Conservation (phyloP, 1,140 invertebrate species). For the Prorops nasuta region DNA sequence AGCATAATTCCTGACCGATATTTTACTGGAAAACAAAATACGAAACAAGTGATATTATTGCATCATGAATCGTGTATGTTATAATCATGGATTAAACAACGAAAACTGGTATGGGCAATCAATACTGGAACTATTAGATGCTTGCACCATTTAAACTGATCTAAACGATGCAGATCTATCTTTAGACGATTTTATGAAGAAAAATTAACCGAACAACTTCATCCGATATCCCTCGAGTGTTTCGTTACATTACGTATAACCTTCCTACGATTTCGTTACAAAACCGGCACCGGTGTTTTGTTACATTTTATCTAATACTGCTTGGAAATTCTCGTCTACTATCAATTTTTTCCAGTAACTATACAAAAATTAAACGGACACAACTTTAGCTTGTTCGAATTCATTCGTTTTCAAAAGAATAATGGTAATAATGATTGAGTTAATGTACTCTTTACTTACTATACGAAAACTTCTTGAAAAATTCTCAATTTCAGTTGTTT, state of each 20-base stretch:
- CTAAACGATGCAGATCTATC: background rate
- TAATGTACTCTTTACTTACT: too few species aligned
- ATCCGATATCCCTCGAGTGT: background rate
- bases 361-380: too few species aligned
- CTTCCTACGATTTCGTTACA: background rate
- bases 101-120: too few species aligned
- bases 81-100: too few species aligned
- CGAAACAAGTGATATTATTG: background rate
- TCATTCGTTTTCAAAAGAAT: too few species aligned
- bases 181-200: background rate
- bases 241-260: background rate
- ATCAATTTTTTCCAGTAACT: too few species aligned
- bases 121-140: too few species aligned
- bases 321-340: too few species aligned
- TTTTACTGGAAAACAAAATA: background rate
- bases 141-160: background rate
- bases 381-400: too few species aligned
- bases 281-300: background rate
- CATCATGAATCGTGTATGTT: background rate
- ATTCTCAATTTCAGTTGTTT: too few species aligned
- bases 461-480: too few species aligned
- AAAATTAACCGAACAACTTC: background rate
- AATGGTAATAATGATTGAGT: too few species aligned
- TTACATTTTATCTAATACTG: background rate
- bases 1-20: background rate